phyloP scores from a whole-genome alignment of 1,140 invertebrate genomes.

The Drosophila arizonae region DNA sequence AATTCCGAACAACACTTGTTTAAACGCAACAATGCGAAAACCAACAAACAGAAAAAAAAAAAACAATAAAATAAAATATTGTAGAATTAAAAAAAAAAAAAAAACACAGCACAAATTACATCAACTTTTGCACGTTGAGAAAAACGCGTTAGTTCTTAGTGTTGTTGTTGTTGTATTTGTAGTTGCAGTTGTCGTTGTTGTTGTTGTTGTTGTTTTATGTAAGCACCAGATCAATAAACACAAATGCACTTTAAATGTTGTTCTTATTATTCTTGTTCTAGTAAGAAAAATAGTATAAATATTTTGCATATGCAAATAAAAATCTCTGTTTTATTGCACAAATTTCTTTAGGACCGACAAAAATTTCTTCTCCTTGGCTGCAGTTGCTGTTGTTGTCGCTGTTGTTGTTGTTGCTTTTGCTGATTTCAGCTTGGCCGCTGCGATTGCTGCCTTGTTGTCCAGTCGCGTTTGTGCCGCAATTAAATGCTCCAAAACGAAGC shows the following conservation, averaged over 20 bases:
- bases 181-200: background rate
- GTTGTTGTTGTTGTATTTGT: no score
- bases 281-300: slow-evolving; percentile 21
- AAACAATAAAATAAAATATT: slow-evolving; percentile 3
- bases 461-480: slow-evolving; percentile 75
- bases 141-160: slow-evolving; percentile 32
- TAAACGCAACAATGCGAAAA: background rate
- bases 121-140: slow-evolving; percentile 42
- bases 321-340: slow-evolving; percentile 58
- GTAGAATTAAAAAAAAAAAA: slow-evolving; percentile 5
- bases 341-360: slow-evolving; percentile 62
- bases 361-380: slow-evolving; percentile 60
- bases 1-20: slow-evolving; percentile 12
- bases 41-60: background rate
- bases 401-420: slow-evolving; percentile 18
- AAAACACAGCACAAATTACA: slow-evolving; percentile 16
- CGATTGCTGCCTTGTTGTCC: slow-evolving; percentile 49
- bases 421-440: slow-evolving; percentile 15
- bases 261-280: slow-evolving; percentile 13
- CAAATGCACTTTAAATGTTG: slow-evolving; percentile 15
- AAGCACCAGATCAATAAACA: slow-evolving; percentile 50
- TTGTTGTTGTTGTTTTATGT: slow-evolving; percentile 42
- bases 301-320: slow-evolving; percentile 14
- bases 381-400: slow-evolving; percentile 11
- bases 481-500: slow-evolving; percentile 76